Conservation (phyloP, 2,797 vertebrate genomes). For the Morelia viridis region DNA sequence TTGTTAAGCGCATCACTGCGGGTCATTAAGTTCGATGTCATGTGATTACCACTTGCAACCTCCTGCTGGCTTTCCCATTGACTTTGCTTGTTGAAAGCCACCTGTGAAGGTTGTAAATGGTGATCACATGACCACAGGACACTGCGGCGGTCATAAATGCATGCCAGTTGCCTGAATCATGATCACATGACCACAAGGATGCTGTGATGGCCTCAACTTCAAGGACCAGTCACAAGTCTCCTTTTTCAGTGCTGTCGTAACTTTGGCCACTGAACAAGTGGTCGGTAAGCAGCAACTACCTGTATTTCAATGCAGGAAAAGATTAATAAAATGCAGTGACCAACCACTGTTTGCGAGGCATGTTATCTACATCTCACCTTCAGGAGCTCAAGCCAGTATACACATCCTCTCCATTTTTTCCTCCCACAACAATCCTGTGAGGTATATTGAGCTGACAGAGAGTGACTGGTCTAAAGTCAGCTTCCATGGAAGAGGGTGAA, state of each 20-base stretch:
- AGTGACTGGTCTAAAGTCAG: neutral
- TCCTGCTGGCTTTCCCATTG: neutral
- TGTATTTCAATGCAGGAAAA: neutral
- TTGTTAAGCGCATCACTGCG: neutral
- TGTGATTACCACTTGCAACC: neutral
- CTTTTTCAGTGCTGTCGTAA: neutral
- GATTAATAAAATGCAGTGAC: neutral
- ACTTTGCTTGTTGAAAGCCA: neutral
- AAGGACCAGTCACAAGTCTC: neutral
- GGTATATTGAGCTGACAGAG: neutral
- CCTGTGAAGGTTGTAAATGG: neutral
- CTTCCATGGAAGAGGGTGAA: neutral
- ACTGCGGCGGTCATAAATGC: neutral
- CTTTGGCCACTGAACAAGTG: neutral
- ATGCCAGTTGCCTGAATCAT: neutral
- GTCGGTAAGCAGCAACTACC: neutral
- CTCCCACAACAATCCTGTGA: neutral
- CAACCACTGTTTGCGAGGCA: neutral
- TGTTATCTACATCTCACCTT: neutral
- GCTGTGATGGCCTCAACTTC: neutral
- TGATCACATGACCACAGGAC: neutral
- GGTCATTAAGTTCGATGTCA: neutral
- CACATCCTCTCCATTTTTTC: neutral
- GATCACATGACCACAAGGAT: neutral
- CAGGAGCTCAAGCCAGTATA: neutral